These are phyloP conservation scores for Agelas oroides DNA, from an alignment of 37 sponge, comb jelly and placozoan genomes.

Conservation along the genomic window DNA sequence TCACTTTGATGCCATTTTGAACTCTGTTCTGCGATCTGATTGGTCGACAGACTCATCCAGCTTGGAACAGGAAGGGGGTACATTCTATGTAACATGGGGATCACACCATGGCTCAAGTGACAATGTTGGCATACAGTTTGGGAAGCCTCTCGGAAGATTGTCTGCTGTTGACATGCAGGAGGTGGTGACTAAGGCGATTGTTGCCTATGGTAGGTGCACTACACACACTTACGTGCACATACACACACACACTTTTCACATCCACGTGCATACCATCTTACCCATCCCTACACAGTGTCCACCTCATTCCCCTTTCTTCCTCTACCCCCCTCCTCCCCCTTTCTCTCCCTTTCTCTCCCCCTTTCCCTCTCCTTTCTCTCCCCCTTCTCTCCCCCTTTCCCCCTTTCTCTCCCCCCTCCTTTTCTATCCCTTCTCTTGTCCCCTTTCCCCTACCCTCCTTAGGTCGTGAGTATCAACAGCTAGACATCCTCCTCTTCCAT, in stretches of 20 bases:
- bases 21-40: slow-evolving; percentile 68
- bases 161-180: slow-evolving; percentile 73
- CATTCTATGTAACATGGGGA: slow-evolving; percentile 87
- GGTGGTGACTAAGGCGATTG: slow-evolving; percentile 71
- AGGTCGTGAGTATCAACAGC: slow-evolving; percentile 79
- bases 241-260: too few relatives aligned
- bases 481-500: slow-evolving; percentile 83
- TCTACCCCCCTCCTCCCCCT: too few relatives aligned
- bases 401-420: background rate
- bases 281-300: too few relatives aligned
- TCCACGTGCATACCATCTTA: too few relatives aligned
- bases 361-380: too few relatives aligned
- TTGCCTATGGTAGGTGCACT: slow-evolving; percentile 56
- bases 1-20: slow-evolving; percentile 80
- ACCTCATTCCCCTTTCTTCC: too few relatives aligned
- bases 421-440: background rate
- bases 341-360: too few relatives aligned
- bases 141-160: slow-evolving; percentile 72
- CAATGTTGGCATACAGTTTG: slow-evolving; percentile 25
- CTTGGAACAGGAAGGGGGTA: slow-evolving; percentile 17
- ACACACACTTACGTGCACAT: too few relatives aligned
- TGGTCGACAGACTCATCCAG: slow-evolving; percentile 71
- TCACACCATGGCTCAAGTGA: background rate
- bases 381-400: background rate
- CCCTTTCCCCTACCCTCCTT: background rate